A percentile compares a stretch with the other conserved stretches of the same genome.
These are phyloP conservation scores for Mus musculus DNA, from an alignment of 2,113 vertebrate species.

Conservation along the genomic window GRCm39 chr9:37817001-37817500, in stretches of 20 bases:
- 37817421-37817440: conserved; percentile 33
- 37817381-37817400: conserved; percentile 45
- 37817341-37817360: neutral
- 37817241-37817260: neutral
- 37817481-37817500: conserved; percentile 57
- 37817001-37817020: neutral
- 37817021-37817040: conserved; percentile 27
- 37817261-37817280: neutral
- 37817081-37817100: neutral
- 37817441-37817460: conserved; percentile 63
- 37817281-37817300: neutral
- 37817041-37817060: conserved; percentile 55
- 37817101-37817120: conserved; percentile 42
- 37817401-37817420: conserved; percentile 48
- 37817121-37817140: conserved; percentile 19
- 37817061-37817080: conserved; percentile 39
- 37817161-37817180: conserved; percentile 9
- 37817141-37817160: neutral
- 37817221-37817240: neutral
- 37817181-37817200: neutral
- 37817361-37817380: neutral
- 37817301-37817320: neutral
- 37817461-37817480: conserved; percentile 54
- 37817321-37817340: conserved; percentile 11
- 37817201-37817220: neutral